phyloP scores from a whole-genome alignment of 2,797 vertebrate species.

The Mycteria americana region DNA sequence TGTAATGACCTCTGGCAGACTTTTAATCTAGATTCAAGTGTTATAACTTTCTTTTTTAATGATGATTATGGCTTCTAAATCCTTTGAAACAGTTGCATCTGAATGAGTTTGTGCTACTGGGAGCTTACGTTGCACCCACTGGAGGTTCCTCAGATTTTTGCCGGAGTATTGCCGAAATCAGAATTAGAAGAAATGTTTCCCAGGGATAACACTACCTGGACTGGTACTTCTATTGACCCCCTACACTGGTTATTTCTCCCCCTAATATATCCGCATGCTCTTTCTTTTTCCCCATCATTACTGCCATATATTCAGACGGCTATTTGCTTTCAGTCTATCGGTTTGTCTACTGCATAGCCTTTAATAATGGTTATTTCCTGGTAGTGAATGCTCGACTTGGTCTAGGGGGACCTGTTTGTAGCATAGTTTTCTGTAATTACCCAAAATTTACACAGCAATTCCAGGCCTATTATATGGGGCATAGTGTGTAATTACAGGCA shows the following conservation, averaged over 20 bases:
- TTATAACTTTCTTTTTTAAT: not conserved
- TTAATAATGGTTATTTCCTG: constrained; percentile 42
- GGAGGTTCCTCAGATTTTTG: not conserved
- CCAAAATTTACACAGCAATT: constrained; percentile 56
- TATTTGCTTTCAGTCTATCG: not conserved
- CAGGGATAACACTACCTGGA: not conserved
- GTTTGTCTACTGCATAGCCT: not conserved
- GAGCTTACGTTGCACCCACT: not conserved
- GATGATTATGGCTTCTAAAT: not conserved
- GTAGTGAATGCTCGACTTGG: not conserved
- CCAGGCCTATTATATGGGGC: constrained; percentile 7
- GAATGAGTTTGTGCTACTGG: not conserved
- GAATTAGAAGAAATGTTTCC: not conserved
- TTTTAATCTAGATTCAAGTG: not conserved
- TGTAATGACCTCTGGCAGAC: constrained; percentile 35
- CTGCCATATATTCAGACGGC: not conserved
- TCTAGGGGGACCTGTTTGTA: constrained; percentile 49
- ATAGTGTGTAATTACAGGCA: constrained; percentile 48
- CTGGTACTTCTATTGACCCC: not conserved
- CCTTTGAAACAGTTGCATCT: not conserved
- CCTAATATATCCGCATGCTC: not conserved
- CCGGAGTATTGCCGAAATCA: not conserved
- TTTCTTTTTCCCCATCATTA: not conserved
- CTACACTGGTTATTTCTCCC: not conserved
- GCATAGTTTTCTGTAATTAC: constrained; percentile 43